These are phyloP conservation scores for Phthorimaea operculella DNA, from an alignment of 1,140 invertebrate species.

Conservation along the genomic window DNA sequence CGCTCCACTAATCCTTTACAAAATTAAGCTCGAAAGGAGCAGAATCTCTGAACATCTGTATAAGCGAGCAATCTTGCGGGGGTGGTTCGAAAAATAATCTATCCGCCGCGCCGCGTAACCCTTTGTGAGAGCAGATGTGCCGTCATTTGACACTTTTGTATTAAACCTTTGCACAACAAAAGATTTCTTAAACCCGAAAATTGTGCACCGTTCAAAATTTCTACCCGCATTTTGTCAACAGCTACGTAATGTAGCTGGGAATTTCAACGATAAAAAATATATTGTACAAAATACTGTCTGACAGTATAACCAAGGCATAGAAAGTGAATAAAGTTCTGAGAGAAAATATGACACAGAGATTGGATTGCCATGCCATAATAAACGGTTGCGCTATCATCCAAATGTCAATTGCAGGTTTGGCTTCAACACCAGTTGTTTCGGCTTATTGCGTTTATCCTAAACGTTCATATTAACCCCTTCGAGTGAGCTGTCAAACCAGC, in stretches of 20 bases:
- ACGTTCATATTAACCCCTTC: conserved; percentile 66
- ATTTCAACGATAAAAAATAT: not conserved
- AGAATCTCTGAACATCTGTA: conserved; percentile 57
- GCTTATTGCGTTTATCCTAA: conserved; percentile 66
- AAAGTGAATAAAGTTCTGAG: not conserved
- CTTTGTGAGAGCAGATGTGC: conserved; percentile 65
- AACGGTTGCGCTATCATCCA: conserved; percentile 44
- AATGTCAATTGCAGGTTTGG: conserved; percentile 62
- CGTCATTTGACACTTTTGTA: conserved; percentile 68
- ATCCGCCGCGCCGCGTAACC: conserved; percentile 57
- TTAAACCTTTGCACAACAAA: conserved; percentile 68
- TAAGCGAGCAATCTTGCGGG: conserved; percentile 63
- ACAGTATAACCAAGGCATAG: not conserved
- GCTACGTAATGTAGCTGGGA: conserved; percentile 26
- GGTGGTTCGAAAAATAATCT: conserved; percentile 66
- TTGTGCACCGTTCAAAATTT: conserved; percentile 59
- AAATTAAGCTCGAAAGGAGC: conserved; percentile 21
- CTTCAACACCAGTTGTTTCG: conserved; percentile 63
- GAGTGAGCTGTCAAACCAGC: conserved; percentile 59
- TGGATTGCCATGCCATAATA: conserved; percentile 5
- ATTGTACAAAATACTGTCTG: not conserved
- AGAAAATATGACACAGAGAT: conserved; percentile 4
- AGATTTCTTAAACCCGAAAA: conserved; percentile 64
- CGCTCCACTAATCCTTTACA: conserved; percentile 12
- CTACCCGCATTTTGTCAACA: conserved; percentile 58